Base-by-base conservation (phyloP, 1,140 invertebrate species). In the Drosophila pectinifera region DNA sequence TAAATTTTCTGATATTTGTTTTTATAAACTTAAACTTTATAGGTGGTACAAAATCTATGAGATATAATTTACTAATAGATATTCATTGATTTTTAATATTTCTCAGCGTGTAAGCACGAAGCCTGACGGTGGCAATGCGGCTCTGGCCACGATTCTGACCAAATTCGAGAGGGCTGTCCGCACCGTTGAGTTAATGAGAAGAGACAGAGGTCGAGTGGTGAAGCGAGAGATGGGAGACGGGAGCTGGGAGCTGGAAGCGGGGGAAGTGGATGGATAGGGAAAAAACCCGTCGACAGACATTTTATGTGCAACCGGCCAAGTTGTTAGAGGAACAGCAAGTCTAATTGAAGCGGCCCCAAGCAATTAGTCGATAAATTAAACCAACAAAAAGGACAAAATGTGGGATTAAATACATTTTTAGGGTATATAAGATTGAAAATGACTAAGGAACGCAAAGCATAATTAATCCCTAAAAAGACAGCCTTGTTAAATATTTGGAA, bases 181-280 rank as follows among this genome's bases (percentile, higher is more conserved):
- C 79, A 78, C 83, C 74, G 82, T 82, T 81, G 78, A 78, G 82
- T 85, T 85, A 85, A 85, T 85, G 83, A 85, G 82, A 73, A 74
- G 70, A 80, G 58, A 74, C 70, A 73, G 48, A 69, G 68, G 64
- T 48, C 64, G 45, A 18, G 43, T 39, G 38, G 28, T 16, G 48
- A 46, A 26, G 13, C n/a, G 22, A 34, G 18, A 48, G 20, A 14
- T 18, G 56, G 46, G 46, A 28, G 26, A 26, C 18, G 42, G 24
- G n/a, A n/a, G 8, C n/a, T 39, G 7, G 6, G 8, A 16, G n/a
- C 24, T 46, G 45, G 22, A 5, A 48, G 42, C 20, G 42, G 42
- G 5, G 16, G 28, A 24, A 58, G 45, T 45, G 62, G 53, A 54
- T 36, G 31, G 22, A 59, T 36, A 31, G 42, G 22, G n/a, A 11